Conservation (phyloP, 2,113 vertebrate species). For the Perccottus glenii region DNA sequence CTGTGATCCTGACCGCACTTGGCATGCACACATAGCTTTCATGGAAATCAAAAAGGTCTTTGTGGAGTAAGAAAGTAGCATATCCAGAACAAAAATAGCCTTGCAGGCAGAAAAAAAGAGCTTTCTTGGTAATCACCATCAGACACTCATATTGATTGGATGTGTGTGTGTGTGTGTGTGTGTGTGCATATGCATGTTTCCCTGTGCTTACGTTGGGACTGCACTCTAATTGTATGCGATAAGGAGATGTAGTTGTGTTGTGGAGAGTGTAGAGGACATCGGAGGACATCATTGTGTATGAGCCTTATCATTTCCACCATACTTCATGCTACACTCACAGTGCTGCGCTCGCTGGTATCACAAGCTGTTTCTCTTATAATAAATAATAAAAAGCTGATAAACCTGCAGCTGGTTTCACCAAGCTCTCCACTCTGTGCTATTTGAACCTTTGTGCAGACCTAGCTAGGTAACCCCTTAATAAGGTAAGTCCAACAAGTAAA, state of each 20-base stretch:
- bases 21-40: constrained; percentile 46
- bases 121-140: constrained; percentile 47
- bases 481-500: no score
- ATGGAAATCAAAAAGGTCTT: constrained; percentile 47
- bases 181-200: constrained; percentile 6
- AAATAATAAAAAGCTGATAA: constrained; percentile 31
- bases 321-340: constrained; percentile 20
- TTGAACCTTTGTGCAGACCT: neutral
- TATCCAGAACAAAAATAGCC: constrained; percentile 40
- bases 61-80: constrained; percentile 35
- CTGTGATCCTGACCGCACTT: constrained; percentile 50
- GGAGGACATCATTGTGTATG: constrained; percentile 51
- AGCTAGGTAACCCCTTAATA: neutral
- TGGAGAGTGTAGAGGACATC: constrained; percentile 43
- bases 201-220: constrained; percentile 14
- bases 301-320: constrained; percentile 23
- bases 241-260: constrained; percentile 25
- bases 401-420: neutral
- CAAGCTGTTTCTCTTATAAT: constrained; percentile 23
- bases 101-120: constrained; percentile 24
- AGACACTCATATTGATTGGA: constrained; percentile 43
- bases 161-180: constrained; percentile 1
- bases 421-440: neutral
- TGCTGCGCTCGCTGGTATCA: constrained; percentile 4
- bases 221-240: constrained; percentile 46